phyloP scores from a whole-genome alignment of 2,888 invertebrate genomes.

The Drosophila tanythrix region DNA sequence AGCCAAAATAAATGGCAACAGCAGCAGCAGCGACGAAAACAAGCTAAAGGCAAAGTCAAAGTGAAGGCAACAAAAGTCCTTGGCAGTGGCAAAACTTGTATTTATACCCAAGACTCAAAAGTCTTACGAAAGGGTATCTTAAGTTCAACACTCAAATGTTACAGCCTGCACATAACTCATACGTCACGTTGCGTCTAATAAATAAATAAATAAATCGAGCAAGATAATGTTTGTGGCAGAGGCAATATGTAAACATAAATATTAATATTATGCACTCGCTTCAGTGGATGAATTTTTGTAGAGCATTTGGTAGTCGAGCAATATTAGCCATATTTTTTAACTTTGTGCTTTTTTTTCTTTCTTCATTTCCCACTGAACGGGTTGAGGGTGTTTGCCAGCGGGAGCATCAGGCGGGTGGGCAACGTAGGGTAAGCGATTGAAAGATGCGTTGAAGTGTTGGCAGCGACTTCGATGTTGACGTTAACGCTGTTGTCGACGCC shows the following conservation, averaged over 20 bases:
- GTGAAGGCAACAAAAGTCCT: slow-evolving; percentile 73
- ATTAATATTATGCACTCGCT: background rate
- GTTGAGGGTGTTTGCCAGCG: slow-evolving; percentile 45
- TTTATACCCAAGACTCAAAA: slow-evolving; percentile 15
- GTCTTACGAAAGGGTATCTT: slow-evolving; percentile 25
- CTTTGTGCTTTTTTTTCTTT: slow-evolving; percentile 14
- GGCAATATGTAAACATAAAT: background rate
- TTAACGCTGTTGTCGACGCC: slow-evolving; percentile 35
- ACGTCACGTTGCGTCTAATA: slow-evolving; percentile 1
- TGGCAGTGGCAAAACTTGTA: slow-evolving; percentile 75
- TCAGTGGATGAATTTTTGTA: background rate
- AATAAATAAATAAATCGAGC: background rate
- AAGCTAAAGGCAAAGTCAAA: slow-evolving; percentile 51
- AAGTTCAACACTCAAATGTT: background rate
- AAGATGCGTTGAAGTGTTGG: slow-evolving; percentile 76
- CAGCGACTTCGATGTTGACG: slow-evolving; percentile 56
- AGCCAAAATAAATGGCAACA: slow-evolving; percentile 68
- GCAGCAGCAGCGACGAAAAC: slow-evolving; percentile 16
- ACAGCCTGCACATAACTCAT: slow-evolving; percentile 12
- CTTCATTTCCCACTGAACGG: slow-evolving; percentile 55
- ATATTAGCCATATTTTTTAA: background rate
- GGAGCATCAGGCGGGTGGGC: slow-evolving; percentile 19
- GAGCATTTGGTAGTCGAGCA: slow-evolving; percentile 22
- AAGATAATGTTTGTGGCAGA: background rate
- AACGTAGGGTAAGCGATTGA: slow-evolving; percentile 66